A percentile compares a stretch with the other conserved stretches of the same genome.
Conservation (phyloP, 1,140 invertebrate genomes). For the Linepithema humile region DNA sequence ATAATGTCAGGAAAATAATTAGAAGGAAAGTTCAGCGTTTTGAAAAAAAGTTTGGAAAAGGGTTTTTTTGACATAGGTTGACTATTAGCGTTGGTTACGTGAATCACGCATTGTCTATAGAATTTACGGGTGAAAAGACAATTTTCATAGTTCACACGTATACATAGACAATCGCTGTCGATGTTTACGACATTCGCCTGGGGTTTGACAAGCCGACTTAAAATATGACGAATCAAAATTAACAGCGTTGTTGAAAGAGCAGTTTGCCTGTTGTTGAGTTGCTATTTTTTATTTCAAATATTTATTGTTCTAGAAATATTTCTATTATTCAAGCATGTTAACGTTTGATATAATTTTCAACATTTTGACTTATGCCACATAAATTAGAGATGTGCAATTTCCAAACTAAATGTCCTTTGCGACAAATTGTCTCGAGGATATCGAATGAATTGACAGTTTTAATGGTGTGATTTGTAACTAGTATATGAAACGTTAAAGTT, state of each 20-base stretch:
- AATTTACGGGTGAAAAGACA: constrained; percentile 23
- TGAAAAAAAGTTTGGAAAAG: background rate
- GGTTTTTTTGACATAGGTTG: background rate
- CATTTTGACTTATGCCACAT: background rate
- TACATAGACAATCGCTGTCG: constrained; percentile 3
- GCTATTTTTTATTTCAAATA: background rate
- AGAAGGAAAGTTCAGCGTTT: background rate
- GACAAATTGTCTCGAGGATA: background rate
- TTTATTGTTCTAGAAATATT: background rate
- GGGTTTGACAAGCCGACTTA: background rate
- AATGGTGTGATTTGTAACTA: background rate
- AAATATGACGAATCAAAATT: background rate
- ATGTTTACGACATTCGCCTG: background rate
- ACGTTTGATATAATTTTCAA: background rate
- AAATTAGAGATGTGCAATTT: background rate
- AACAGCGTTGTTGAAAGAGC: background rate
- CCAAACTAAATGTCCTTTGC: background rate
- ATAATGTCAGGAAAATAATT: background rate
- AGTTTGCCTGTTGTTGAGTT: background rate
- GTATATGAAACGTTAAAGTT: background rate
- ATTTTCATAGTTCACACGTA: constrained; percentile 26
- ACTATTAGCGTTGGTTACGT: constrained; percentile 2
- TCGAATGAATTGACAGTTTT: background rate
- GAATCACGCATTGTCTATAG: constrained; percentile 18
- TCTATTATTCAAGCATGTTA: background rate